A percentile compares a stretch with the other conserved stretches of the same genome.
Evolutionary conservation across 2,888 invertebrate species (phyloP).

Genomic region (Diadromus collaris): DNA sequence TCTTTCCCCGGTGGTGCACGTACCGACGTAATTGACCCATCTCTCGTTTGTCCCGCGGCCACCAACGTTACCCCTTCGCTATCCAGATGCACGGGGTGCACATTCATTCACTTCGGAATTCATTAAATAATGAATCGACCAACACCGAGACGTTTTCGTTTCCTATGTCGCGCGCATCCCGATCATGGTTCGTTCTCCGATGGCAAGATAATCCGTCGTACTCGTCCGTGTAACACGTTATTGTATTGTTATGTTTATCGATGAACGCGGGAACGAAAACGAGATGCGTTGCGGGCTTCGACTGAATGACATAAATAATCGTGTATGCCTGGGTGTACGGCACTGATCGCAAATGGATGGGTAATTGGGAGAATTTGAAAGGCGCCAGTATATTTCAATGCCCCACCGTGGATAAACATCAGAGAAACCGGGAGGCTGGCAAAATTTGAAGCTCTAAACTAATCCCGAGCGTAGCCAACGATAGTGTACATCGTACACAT

Average conservation of each 20-base stretch:
- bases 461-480: constrained; percentile 32
- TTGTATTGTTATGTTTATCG: background rate
- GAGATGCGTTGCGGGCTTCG: background rate
- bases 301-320: background rate
- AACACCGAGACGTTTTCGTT: background rate
- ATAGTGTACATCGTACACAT: background rate
- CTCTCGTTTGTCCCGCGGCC: constrained; percentile 4
- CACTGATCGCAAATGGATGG: constrained; percentile 3
- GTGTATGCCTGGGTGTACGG: background rate
- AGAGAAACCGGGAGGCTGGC: constrained; percentile 18
- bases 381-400: constrained; percentile 11
- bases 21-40: constrained; percentile 24
- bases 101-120: constrained; percentile 22
- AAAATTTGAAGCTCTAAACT: constrained; percentile 40
- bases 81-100: constrained; percentile 12
- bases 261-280: background rate
- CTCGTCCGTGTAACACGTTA: background rate
- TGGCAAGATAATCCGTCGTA: background rate
- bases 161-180: background rate
- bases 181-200: background rate
- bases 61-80: background rate
- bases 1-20: constrained; percentile 28
- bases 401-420: constrained; percentile 31
- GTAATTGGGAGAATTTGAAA: background rate
- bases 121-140: constrained; percentile 34